Evolutionary conservation across 2,888 invertebrate genomes (phyloP).

Genomic region (Leptopterna dolabrata): DNA sequence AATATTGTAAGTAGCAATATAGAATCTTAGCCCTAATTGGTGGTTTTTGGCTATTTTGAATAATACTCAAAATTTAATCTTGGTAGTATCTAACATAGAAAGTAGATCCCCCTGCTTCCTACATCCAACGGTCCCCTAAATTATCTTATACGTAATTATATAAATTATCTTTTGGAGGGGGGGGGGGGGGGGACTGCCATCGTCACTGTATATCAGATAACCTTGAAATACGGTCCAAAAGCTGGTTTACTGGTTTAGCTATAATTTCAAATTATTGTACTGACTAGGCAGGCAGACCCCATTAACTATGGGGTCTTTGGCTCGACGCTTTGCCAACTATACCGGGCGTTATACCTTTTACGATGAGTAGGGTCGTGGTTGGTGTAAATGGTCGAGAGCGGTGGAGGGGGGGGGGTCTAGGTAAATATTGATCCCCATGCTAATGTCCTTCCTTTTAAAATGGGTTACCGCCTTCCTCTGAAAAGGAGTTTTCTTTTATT

Average conservation of each 20-base stretch:
- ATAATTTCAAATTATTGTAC: slow-evolving; percentile 1
- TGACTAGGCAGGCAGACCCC: background rate
- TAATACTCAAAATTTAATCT: too few relatives aligned
- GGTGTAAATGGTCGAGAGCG: background rate
- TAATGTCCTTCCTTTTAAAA: slow-evolving; percentile 21
- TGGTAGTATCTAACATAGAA: too few relatives aligned
- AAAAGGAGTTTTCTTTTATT: background rate
- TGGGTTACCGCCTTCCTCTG: background rate
- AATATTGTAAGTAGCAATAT: too few relatives aligned
- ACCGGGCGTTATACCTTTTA: background rate
- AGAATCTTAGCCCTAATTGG: too few relatives aligned
- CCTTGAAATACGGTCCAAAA: background rate
- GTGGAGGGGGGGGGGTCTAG: background rate
- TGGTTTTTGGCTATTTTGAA: too few relatives aligned
- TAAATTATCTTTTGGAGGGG: too few relatives aligned
- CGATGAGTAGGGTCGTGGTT: background rate
- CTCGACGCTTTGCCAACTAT: slow-evolving; percentile 23
- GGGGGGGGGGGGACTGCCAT: too few relatives aligned
- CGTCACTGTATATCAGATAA: background rate
- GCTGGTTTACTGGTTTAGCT: background rate
- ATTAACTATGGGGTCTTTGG: background rate
- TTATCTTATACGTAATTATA: too few relatives aligned
- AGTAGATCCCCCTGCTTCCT: too few relatives aligned
- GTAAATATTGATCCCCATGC: slow-evolving; percentile 23
- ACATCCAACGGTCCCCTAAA: too few relatives aligned